Evolutionary conservation across 2,888 invertebrate genomes (phyloP).

Genomic region (Oeneis ivallda): DNA sequence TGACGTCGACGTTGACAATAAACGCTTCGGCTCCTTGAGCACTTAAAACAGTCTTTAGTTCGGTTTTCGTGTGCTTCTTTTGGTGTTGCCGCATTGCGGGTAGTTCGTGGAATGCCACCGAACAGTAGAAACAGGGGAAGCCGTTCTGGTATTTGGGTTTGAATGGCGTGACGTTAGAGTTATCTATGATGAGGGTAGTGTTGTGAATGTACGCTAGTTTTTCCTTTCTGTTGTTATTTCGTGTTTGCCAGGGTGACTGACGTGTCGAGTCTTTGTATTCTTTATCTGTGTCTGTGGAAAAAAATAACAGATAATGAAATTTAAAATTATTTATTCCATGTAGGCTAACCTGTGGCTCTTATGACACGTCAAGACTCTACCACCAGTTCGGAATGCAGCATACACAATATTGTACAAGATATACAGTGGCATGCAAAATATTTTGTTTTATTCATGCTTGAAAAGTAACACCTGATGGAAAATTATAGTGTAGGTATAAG

Average conservation of each 20-base stretch:
- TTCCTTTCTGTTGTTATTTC: slow-evolving; percentile 45
- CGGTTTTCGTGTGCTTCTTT: slow-evolving; percentile 47
- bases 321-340: too few relatives aligned
- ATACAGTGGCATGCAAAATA: not conserved
- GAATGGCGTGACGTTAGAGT: slow-evolving; percentile 60
- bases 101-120: slow-evolving; percentile 51
- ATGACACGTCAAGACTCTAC: too few relatives aligned
- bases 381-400: too few relatives aligned
- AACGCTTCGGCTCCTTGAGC: slow-evolving; percentile 58
- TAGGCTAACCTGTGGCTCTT: too few relatives aligned
- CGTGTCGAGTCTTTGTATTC: slow-evolving; percentile 9
- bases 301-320: not conserved
- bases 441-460: not conserved
- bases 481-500: too few relatives aligned
- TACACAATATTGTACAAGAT: too few relatives aligned
- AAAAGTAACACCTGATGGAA: too few relatives aligned
- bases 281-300: slow-evolving; percentile 20
- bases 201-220: slow-evolving; percentile 58
- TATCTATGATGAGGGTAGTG: slow-evolving; percentile 51
- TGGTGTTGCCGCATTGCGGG: slow-evolving; percentile 44
- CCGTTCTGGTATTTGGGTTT: slow-evolving; percentile 57
- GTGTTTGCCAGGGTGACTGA: slow-evolving; percentile 16
- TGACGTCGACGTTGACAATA: slow-evolving; percentile 62
- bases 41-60: slow-evolving; percentile 48
- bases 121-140: slow-evolving; percentile 65